Base-by-base conservation (phyloP, 2,797 vertebrate genomes). In the Ambastaia sidthimunki region DNA sequence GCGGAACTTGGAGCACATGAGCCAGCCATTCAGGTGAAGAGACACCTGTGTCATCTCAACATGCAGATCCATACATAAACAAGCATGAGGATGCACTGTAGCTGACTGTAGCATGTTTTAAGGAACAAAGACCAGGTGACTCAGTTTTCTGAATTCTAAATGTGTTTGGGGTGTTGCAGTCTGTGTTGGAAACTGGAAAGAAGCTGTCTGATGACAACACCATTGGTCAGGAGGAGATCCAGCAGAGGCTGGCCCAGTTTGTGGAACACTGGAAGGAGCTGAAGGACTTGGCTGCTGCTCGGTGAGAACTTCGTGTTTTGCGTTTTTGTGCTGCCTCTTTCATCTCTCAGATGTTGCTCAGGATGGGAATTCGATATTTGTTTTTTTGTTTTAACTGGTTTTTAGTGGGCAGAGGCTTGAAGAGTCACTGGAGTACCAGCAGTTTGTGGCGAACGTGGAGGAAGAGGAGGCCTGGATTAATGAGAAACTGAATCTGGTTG, bases 381-480 rank as follows among this genome's bases (percentile, higher is more conserved):
- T 71, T 28, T 74, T 21, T 41, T 44, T n/a, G n/a, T n/a, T 75
- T 55, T 41, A 1, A 62, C 23, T 62, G 21, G 52, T 7, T 44
- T 18, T 0, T 74, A 99, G 98, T 47, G 98, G 98, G 34, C 96
- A 97, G 90, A 95, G 97, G 74, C 92, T 99, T 47, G 98, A 99
- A 85, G 98, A 99, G 85, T 99, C 97, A 23, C 90, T 99, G 88
- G 98, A 99, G 67, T 99, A 99, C 87, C 98, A 99, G 92, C 98
- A 99, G 86, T 99, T 99, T 86, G 98, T 99, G 79, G 98, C 98
- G 3, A 99, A 99, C 0, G 97, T 99, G 82, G 98, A 99, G 76
- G 98, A 99, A 78, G 98, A 99, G 74, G 98, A 99, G 89, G 97
- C 98, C 3, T 99, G 98, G 98, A 99, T 99, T 87, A 98, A 99